Percentiles rank a stretch among this genome's conserved stretches.
These are phyloP conservation scores for Thymelicus lineola DNA, from an alignment of 2,888 invertebrate genomes.

Conservation along the genomic window DNA sequence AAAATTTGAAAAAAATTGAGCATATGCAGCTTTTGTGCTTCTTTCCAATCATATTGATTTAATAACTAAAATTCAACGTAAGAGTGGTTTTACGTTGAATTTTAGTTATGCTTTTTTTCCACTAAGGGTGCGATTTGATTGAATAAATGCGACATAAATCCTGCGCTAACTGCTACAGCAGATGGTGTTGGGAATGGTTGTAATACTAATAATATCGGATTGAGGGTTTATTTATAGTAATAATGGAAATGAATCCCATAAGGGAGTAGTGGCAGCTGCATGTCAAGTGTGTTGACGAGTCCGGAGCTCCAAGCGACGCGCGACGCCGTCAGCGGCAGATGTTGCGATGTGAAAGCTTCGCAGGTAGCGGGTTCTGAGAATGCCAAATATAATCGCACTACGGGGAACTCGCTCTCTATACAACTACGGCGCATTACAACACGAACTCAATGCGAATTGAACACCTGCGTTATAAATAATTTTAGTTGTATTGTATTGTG, in stretches of 20 bases:
- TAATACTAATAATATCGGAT: conserved; percentile 28
- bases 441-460: conserved; percentile 59
- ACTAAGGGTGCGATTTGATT: not conserved
- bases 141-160: conserved; percentile 12
- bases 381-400: conserved; percentile 81
- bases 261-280: conserved; percentile 46
- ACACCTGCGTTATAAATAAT: conserved; percentile 61
- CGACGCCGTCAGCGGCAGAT: conserved; percentile 66
- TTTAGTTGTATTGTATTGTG: not conserved
- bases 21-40: too few species aligned
- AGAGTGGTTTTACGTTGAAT: too few species aligned
- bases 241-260: conserved; percentile 39
- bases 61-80: too few species aligned
- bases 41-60: too few species aligned
- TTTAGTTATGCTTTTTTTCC: too few species aligned
- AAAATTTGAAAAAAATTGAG: too few species aligned
- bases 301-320: not conserved
- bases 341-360: conserved; percentile 69
- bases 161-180: not conserved
- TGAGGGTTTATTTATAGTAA: conserved; percentile 33
- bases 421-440: conserved; percentile 54
- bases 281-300: conserved; percentile 27
- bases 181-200: conserved; percentile 12
- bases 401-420: conserved; percentile 74
- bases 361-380: conserved; percentile 82